Evolutionary conservation across 2,888 invertebrate species (phyloP), one percentile per base, ranked within the genome.

Genomic region (Platerodrilus igneus): DNA sequence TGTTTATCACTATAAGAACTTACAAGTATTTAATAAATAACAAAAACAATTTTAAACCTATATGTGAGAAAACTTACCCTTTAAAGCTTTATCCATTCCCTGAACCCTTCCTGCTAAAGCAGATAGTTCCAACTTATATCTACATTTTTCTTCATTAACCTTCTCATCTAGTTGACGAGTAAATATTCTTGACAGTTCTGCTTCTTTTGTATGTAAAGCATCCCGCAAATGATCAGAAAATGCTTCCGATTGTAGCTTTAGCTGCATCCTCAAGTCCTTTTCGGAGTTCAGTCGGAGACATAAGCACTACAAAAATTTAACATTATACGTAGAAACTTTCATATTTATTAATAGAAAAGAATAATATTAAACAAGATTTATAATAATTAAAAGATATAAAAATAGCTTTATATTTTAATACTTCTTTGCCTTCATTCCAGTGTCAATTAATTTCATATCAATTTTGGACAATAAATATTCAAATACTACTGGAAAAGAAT

Each of bases 241-340:
- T 0, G 91, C 82, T 56, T 91, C 88, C 2, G 85, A 79, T 58
- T 94, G 93, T 33, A 86, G 77, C 60, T 86, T 86, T 41, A 97
- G 64, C 57, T 91, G 85, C 8, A 78, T 75, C 26, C 86, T 79
- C 38, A 93, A 66, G 44, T 84, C 83, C 29, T 75, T 74, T 58
- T 92, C 85, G 15, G 81, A 74, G 27, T 81, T 78, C 1, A 77
- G 74, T 54, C 78, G 77, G 22, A 84, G 71, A 57, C 76, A 71
- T 37, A 86, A 67, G 44, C 80, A 70, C 83, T 84, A 59, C n/a
- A 4, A 63, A 66, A 45, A 58, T 53, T 42, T 14, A 6, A 23
- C 21, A 27, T 30, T 37, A 9, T 21, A 30, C 13, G 29, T 14
- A 33, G 11, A 23, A 25, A 23, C 4, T 17, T 21, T 14, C 27